Percentiles rank a stretch among this genome's conserved stretches.
Evolutionary conservation across 2,888 invertebrate species (phyloP).

Genomic region (Tinea trinotella): DNA sequence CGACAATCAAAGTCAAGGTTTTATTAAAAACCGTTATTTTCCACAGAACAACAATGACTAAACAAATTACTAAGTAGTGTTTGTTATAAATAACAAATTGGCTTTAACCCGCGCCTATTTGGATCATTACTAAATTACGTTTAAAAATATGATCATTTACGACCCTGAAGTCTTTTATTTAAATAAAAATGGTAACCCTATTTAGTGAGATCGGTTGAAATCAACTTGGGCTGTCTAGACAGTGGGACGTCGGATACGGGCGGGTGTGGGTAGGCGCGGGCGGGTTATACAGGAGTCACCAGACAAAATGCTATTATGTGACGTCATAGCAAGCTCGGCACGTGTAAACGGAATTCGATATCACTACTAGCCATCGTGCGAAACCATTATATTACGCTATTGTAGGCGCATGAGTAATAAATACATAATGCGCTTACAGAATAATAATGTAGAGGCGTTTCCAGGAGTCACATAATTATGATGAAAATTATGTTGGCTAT

Average conservation of each 20-base stretch:
- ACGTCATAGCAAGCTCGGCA: slow-evolving; percentile 56
- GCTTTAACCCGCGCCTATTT: not conserved
- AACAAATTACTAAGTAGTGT: too few relatives aligned
- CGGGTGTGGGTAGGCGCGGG: slow-evolving; percentile 7
- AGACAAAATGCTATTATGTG: slow-evolving; percentile 28
- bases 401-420: not conserved
- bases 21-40: too few relatives aligned
- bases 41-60: too few relatives aligned
- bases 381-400: slow-evolving; percentile 1
- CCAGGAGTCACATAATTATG: too few relatives aligned
- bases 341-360: slow-evolving; percentile 30
- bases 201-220: slow-evolving; percentile 22
- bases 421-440: not conserved
- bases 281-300: not conserved
- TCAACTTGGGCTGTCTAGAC: slow-evolving; percentile 34
- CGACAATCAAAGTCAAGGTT: too few relatives aligned
- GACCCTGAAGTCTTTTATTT: not conserved
- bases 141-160: not conserved
- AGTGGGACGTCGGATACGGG: slow-evolving; percentile 44
- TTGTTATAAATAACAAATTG: not conserved
- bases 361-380: not conserved
- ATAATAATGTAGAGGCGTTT: too few relatives aligned
- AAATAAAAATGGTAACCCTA: slow-evolving; percentile 25
- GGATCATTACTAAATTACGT: not conserved
- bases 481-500: too few relatives aligned